phyloP scores from a whole-genome alignment of 2,113 vertebrate genomes.

The Phaetusa simplex region DNA sequence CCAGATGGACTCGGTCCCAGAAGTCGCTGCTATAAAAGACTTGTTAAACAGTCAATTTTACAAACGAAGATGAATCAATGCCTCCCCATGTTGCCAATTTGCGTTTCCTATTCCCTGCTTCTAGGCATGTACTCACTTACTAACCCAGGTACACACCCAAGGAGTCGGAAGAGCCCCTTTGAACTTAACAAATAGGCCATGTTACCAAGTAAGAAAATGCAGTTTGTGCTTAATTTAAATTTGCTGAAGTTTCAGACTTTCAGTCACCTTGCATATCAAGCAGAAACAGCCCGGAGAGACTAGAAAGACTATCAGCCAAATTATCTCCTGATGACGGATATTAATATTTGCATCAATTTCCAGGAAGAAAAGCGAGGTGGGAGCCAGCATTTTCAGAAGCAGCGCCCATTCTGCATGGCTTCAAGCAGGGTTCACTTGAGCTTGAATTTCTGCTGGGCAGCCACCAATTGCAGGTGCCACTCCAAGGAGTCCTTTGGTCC shows the following conservation, averaged over 20 bases:
- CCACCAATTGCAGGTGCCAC: background rate
- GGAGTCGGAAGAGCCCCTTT: background rate
- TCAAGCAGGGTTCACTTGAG: background rate
- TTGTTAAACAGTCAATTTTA: background rate
- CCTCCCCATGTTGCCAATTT: background rate
- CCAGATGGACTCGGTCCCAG: background rate
- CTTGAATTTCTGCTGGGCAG: background rate
- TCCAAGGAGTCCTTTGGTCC: background rate
- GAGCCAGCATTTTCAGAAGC: background rate
- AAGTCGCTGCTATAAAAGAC: background rate
- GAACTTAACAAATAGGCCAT: background rate
- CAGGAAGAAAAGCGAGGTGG: background rate
- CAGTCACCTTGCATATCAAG: background rate
- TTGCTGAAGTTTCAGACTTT: background rate
- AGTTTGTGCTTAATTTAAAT: background rate
- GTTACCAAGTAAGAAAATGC: background rate
- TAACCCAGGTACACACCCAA: background rate
- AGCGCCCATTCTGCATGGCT: background rate
- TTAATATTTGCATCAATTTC: background rate
- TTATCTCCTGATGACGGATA: background rate
- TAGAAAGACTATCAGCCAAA: background rate
- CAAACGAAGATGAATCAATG: background rate
- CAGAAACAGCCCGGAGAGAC: background rate
- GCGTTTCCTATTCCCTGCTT: background rate
- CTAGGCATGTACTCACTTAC: background rate